Base-by-base conservation (phyloP, 2,888 invertebrate genomes). In the Pecten maximus region DNA sequence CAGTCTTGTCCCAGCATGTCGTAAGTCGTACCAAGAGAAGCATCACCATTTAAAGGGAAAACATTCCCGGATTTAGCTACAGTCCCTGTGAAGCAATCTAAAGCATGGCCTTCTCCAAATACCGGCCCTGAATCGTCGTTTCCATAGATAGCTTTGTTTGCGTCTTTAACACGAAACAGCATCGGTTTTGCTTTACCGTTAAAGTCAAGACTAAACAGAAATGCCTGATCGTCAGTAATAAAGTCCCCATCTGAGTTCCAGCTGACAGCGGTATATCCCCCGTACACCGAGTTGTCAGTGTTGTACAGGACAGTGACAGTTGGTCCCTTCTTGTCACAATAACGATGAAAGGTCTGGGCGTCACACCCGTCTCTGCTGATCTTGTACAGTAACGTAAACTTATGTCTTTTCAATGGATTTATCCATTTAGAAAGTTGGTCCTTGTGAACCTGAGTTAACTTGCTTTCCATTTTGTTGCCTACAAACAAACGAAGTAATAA, bases 251-350 rank as follows among this genome's bases (percentile, higher is more conserved):
- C 86, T 0, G 89, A 88, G 15, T 87, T 90, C 94, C 94, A 94
- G 88, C 88, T 91, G 16, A 88, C 86, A 39, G 90, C 89, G 23
- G 93, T 92, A 87, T 91, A 94, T 0, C 93, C 94, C 0, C 94
- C 94, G 88, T 90, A 94, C 23, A 94, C 91, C 40, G 91, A 93
- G 28, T 91, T 91, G n/a, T 91, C 40, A 0, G 92, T 92, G 89
- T 94, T 93, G 87, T 93, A 94, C 15, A 93, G 28, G 0, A 94
- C 92, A 0, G 93, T 92, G 0, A 94, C 92, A 6, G 93, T 94
- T 0, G 94, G 92, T 0, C 94, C 94, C 90, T 94, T 90, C 60
- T 93, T 92, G 92, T 94, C 91, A 89, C 94, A 94, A 50, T 90
- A 90, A 87, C 91, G 86, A 54, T 94, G 94, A 88, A 94, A 94